Evolutionary conservation across 2,888 invertebrate species (phyloP), one percentile per base, ranked within the genome.

Genomic region (Nemapogon koenigi): DNA sequence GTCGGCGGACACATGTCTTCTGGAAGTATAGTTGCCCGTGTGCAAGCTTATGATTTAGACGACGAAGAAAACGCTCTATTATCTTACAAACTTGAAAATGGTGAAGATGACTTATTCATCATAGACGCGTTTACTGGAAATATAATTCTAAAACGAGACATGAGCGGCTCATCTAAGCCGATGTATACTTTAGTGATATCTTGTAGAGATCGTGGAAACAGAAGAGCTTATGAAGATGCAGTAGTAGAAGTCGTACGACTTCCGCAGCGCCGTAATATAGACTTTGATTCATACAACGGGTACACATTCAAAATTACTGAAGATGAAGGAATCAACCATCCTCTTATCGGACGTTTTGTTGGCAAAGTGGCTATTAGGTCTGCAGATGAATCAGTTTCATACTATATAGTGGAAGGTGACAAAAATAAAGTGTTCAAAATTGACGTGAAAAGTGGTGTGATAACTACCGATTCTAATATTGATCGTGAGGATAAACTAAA

Each of bases 41-140:
- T 97, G 14, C 83, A 82, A 38, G 96, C 96, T 2, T 84, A 81
- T 39, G 97, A 97, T 78, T 82, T 83, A 44, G 97, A 97, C 65
- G 88, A 89, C 52, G 91, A 90, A n/a, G 88, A 90, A 56, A 94
- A 95, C 76, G 91, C 92, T 25, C 84, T 86, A 59, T 82, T 92
- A 30, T 86, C 86, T 41, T 94, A 88, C 58, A 84, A 82, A 49
- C 73, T 96, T 42, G 90, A 90, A 65, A 88, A 84, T 51, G 91
- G 90, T 16, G 88, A 88, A 40, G 90, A 90, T 48, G 89, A 87
- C 27, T 81, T 90, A 45, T 97, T 97, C 65, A 82, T 84, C 10
- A 80, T 95, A 16, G 91, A 94, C 55, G 84, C 88, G 38, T 83
- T 82, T 60, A 89, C 88, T 13, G 95, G 95, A 6, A 84, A 88